A percentile compares a stretch with the other conserved stretches of the same genome.
These are phyloP conservation scores for Plusia festucae DNA, from an alignment of 2,888 invertebrate species.

Conservation along the genomic window DNA sequence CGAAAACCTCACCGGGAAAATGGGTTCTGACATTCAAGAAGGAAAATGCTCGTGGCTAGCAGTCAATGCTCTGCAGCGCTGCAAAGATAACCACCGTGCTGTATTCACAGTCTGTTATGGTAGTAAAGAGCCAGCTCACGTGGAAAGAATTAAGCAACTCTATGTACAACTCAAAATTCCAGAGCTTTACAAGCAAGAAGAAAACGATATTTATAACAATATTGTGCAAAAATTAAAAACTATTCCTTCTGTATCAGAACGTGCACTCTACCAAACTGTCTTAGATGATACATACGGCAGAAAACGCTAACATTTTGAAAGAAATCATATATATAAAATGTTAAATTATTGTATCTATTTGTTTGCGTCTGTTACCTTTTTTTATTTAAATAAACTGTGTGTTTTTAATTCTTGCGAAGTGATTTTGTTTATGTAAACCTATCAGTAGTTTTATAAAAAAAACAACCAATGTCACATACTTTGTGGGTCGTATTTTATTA, in stretches of 20 bases:
- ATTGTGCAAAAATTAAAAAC: constrained; percentile 79
- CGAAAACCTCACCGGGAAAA: constrained; percentile 94
- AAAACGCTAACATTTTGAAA: constrained; percentile 32
- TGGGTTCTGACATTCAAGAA: constrained; percentile 96
- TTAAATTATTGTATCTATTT: too few species aligned
- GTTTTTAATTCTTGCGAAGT: not conserved
- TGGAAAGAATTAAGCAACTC: constrained; percentile 81
- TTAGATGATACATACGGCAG: constrained; percentile 92
- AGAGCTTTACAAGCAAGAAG: constrained; percentile 91
- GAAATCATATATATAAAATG: not conserved
- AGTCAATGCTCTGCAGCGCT: constrained; percentile 94
- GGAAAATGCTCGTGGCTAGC: constrained; percentile 98
- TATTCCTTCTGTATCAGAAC: constrained; percentile 77
- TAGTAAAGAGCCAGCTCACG: constrained; percentile 90
- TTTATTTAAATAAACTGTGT: not conserved
- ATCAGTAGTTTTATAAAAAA: too few species aligned
- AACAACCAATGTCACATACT: too few species aligned
- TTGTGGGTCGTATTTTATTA: too few species aligned
- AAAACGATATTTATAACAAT: constrained; percentile 92
- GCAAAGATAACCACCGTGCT: constrained; percentile 90
- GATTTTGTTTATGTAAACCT: too few species aligned
- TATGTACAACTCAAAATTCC: constrained; percentile 92
- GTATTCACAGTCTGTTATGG: constrained; percentile 93
- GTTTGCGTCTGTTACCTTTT: not conserved
- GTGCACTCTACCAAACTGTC: constrained; percentile 92